These are phyloP conservation scores for Thereva unica DNA, from an alignment of 2,888 invertebrate genomes.

Conservation along the genomic window DNA sequence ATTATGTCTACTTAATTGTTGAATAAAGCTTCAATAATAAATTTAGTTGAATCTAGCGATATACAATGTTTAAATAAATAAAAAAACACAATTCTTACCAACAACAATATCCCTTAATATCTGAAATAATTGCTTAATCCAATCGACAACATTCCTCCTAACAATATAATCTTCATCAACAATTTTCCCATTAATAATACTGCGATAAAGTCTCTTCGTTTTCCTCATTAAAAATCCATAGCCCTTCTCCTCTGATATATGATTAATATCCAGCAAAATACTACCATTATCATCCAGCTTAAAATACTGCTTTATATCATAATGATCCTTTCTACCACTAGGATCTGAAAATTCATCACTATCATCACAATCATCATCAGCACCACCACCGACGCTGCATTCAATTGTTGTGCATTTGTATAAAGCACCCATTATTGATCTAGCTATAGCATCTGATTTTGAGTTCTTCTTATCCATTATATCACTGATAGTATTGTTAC, in stretches of 20 bases:
- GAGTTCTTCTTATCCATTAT: slow-evolving; percentile 49
- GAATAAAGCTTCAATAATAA: background rate
- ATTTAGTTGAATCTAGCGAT: background rate
- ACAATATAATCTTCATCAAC: slow-evolving; percentile 48
- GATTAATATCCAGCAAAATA: slow-evolving; percentile 53
- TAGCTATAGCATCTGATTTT: slow-evolving; percentile 53
- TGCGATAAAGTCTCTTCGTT: slow-evolving; percentile 38
- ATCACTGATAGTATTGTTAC: background rate
- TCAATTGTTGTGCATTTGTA: slow-evolving; percentile 1
- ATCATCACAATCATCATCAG: slow-evolving; percentile 37
- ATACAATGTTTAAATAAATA: background rate
- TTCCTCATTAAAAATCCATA: slow-evolving; percentile 45
- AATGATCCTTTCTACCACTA: slow-evolving; percentile 49
- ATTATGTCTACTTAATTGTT: no score
- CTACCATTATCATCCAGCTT: slow-evolving; percentile 57
- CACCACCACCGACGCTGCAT: background rate
- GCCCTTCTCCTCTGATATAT: slow-evolving; percentile 52
- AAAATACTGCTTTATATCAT: slow-evolving; percentile 56
- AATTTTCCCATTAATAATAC: slow-evolving; percentile 44
- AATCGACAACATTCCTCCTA: slow-evolving; percentile 38
- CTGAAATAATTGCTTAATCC: slow-evolving; percentile 47
- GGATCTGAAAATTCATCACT: slow-evolving; percentile 45
- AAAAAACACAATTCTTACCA: slow-evolving; percentile 48
- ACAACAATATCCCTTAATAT: slow-evolving; percentile 48
- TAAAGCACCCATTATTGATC: slow-evolving; percentile 55